These are phyloP conservation scores for Platichthys flesus DNA, from an alignment of 2,113 vertebrate species.

Conservation along the genomic window DNA sequence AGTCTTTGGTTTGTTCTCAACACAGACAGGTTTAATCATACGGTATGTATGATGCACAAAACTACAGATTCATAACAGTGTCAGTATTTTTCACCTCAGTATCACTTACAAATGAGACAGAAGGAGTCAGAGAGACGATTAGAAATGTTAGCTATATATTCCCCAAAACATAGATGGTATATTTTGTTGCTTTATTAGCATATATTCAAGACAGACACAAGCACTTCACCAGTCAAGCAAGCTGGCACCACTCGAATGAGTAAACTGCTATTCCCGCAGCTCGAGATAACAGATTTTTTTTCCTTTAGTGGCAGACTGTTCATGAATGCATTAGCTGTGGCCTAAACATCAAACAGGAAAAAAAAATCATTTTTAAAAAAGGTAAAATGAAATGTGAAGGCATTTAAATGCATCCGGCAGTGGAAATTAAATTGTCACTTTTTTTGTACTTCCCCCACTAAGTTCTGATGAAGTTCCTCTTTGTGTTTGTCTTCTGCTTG, in stretches of 20 bases:
- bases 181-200: constrained; percentile 50
- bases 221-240: constrained; percentile 47
- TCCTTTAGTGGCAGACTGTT: constrained; percentile 52
- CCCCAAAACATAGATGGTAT: neutral
- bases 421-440: constrained; percentile 50
- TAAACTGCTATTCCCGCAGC: constrained; percentile 56
- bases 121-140: constrained; percentile 23
- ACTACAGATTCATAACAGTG: neutral
- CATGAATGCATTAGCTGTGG: constrained; percentile 67
- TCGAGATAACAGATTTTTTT: constrained; percentile 48
- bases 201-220: constrained; percentile 51
- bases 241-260: constrained; percentile 52
- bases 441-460: constrained; percentile 11
- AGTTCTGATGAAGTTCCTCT: no score
- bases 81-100: neutral
- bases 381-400: constrained; percentile 30
- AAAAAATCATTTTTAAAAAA: constrained; percentile 22
- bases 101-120: constrained; percentile 33
- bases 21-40: neutral
- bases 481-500: no score
- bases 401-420: constrained; percentile 30
- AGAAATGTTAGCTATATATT: constrained; percentile 23
- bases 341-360: constrained; percentile 59
- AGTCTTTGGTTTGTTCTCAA: neutral
- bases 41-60: neutral